A percentile compares a stretch with the other conserved stretches of the same genome.
These are phyloP conservation scores for Orthosia gracilis DNA, from an alignment of 2,888 invertebrate species.

Conservation along the genomic window DNA sequence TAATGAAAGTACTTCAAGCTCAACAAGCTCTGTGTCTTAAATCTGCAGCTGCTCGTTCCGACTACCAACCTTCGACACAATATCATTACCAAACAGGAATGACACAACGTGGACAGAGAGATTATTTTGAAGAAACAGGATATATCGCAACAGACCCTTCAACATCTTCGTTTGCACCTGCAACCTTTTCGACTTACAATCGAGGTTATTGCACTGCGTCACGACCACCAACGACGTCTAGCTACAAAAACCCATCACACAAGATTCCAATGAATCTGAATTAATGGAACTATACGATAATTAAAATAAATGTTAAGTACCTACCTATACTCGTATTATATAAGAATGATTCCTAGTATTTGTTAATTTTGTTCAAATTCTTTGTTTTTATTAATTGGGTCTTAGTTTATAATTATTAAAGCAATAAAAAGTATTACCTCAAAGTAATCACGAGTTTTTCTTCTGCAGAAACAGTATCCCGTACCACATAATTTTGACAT, in stretches of 20 bases:
- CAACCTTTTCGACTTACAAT: conserved; percentile 34
- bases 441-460: conserved; percentile 31
- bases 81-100: not conserved
- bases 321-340: not conserved
- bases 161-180: conserved; percentile 19
- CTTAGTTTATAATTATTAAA: not conserved
- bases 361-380: not conserved
- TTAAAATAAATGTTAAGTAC: conserved; percentile 1
- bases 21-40: conserved; percentile 2
- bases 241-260: not conserved
- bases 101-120: conserved; percentile 3
- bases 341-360: not conserved
- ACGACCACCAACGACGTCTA: conserved; percentile 2
- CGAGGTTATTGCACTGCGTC: conserved; percentile 16
- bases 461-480: conserved; percentile 42
- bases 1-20: conserved; percentile 31
- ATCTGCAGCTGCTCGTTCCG: conserved; percentile 1
- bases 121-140: conserved; percentile 6
- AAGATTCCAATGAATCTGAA: conserved; percentile 7
- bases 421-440: not conserved
- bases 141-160: not conserved
- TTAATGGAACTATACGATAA: not conserved
- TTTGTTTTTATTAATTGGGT: not conserved
- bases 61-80: not conserved
- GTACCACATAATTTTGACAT: conserved; percentile 8